phyloP scores from a whole-genome alignment of 2,113 vertebrate genomes.

The Microcebus ravelobensis region DNA sequence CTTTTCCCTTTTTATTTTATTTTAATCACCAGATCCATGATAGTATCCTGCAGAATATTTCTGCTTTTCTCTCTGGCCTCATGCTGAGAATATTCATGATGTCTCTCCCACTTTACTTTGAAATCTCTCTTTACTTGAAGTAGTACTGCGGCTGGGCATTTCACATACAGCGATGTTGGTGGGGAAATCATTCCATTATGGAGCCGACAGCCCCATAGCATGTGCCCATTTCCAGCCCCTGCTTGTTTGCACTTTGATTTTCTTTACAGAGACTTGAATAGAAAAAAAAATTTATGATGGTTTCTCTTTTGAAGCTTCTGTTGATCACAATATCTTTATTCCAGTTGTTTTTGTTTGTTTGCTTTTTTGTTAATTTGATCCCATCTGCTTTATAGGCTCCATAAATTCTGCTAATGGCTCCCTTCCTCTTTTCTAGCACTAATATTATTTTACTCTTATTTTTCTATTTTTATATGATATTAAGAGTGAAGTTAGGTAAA shows the following conservation, averaged over 20 bases:
- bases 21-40: not conserved
- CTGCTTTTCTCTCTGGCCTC: not conserved
- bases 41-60: not conserved
- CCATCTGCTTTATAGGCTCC: not conserved
- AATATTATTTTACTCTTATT: not conserved
- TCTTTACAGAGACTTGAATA: not conserved
- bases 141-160: no score
- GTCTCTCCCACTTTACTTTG: not conserved
- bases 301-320: not conserved
- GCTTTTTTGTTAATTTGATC: conserved; percentile 29
- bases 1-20: not conserved
- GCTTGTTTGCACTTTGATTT: not conserved
- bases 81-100: not conserved
- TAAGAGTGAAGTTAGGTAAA: not conserved
- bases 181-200: no score
- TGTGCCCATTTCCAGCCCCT: not conserved
- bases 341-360: not conserved
- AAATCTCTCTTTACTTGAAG: not conserved
- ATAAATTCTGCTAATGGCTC: not conserved
- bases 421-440: not conserved
- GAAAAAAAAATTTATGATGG: not conserved
- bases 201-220: not conserved
- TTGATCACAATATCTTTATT: not conserved
- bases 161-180: not conserved
- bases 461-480: not conserved